Conservation (phyloP, 2,113 vertebrate genomes). For the Tyto alba region DNA sequence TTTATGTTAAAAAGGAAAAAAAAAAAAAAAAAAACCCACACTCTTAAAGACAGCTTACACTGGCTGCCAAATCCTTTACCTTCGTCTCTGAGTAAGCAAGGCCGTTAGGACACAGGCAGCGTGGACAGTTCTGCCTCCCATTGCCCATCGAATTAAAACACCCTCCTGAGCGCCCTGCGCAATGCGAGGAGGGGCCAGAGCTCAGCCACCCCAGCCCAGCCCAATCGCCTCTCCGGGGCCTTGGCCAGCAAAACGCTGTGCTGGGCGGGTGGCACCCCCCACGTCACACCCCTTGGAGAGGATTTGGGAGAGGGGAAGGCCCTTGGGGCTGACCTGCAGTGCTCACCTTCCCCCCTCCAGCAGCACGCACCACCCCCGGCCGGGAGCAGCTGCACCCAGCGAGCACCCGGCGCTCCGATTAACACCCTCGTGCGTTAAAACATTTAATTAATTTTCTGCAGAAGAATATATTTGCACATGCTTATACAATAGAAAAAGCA, state of each 20-base stretch:
- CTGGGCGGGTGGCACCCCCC: rapidly evolving
- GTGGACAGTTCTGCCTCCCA: not conserved
- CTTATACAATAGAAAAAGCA: not conserved
- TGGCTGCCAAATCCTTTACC: not conserved
- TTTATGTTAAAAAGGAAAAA: not conserved
- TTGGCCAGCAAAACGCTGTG: rapidly evolving
- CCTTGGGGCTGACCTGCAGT: not conserved
- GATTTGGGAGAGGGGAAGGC: not conserved
- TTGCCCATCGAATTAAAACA: not conserved
- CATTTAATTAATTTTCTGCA: not conserved
- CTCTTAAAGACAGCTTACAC: not conserved
- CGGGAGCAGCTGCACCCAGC: not conserved
- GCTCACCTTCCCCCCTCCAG: not conserved
- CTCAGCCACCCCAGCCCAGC: not conserved
- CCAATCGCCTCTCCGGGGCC: rapidly evolving
- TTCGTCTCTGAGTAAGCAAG: not conserved
- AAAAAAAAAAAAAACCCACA: not conserved
- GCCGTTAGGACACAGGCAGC: rapidly evolving
- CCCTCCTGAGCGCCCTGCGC: not conserved
- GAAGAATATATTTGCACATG: not conserved
- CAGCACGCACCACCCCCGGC: rapidly evolving
- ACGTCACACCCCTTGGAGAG: not conserved
- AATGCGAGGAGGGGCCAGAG: not conserved
- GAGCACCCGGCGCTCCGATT: rapidly evolving
- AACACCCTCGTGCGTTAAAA: not conserved